Evolutionary conservation across 92 coral and sea anemone genomes (phyloP).

Genomic region (Parazoanthus swiftii): DNA sequence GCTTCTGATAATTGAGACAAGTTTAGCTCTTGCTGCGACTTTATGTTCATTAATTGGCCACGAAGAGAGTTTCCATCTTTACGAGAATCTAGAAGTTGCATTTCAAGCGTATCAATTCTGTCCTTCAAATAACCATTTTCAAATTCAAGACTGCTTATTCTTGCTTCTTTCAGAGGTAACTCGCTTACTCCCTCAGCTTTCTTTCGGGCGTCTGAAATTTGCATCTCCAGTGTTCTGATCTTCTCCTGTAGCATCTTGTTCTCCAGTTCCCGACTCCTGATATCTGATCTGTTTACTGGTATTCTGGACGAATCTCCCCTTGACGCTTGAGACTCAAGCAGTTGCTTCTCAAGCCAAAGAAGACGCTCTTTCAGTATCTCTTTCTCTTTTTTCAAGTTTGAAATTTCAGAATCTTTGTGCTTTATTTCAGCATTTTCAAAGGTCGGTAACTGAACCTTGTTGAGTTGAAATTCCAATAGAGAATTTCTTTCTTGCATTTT

Average conservation of each 20-base stretch:
- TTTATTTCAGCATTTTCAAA: neutral
- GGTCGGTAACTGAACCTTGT: neutral
- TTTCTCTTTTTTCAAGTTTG: neutral
- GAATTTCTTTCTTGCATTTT: conserved; percentile 20
- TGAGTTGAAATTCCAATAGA: neutral
- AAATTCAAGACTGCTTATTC: conserved; percentile 31
- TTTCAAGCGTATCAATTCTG: conserved; percentile 31
- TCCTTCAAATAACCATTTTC: conserved; percentile 32
- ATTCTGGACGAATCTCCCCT: neutral
- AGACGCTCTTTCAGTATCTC: neutral
- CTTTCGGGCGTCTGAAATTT: conserved; percentile 7
- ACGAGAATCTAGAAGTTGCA: conserved; percentile 22
- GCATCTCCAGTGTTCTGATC: conserved; percentile 12
- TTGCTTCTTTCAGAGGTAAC: conserved; percentile 27
- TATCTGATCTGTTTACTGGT: neutral
- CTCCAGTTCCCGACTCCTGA: conserved; percentile 7
- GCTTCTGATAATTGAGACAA: conserved; percentile 18
- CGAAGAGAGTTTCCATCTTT: conserved; percentile 15
- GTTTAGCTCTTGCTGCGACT: conserved; percentile 4
- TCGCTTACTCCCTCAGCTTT: neutral
- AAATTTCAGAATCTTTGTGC: neutral
- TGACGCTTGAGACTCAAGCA: neutral
- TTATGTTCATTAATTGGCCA: neutral
- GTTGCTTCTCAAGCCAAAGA: neutral
- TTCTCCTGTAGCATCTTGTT: conserved; percentile 31